These are phyloP conservation scores for Lysandra coridon DNA, from an alignment of 2,888 invertebrate genomes.

Conservation along the genomic window DNA sequence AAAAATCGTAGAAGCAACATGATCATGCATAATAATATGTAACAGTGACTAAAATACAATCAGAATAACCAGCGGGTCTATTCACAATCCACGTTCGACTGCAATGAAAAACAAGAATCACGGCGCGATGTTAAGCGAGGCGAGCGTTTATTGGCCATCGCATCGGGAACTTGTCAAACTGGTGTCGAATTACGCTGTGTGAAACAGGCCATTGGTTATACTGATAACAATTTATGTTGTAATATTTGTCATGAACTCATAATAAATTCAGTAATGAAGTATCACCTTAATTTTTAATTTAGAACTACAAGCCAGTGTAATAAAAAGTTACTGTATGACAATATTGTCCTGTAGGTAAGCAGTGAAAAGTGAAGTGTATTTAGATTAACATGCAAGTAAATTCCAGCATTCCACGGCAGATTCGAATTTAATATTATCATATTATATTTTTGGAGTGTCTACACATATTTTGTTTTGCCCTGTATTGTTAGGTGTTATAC, in stretches of 20 bases:
- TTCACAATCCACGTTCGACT: neutral
- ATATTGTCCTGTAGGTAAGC: neutral
- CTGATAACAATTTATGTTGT: too few species aligned
- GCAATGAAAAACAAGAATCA: neutral
- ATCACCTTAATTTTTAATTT: neutral
- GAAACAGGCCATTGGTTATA: too few species aligned
- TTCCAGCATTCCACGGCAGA: too few species aligned
- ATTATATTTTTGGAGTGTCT: too few species aligned
- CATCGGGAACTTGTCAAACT: too few species aligned
- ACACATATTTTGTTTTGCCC: too few species aligned
- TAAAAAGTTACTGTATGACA: neutral
- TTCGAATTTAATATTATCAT: too few species aligned
- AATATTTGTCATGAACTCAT: too few species aligned
- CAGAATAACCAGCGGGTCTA: neutral
- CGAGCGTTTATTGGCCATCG: too few species aligned
- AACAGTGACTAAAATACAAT: neutral
- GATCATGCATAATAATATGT: neutral
- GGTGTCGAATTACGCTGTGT: too few species aligned
- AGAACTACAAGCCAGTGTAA: neutral
- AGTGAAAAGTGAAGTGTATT: neutral
- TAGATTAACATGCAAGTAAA: neutral
- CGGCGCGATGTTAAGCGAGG: too few species aligned
- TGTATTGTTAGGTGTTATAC: too few species aligned
- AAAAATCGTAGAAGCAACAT: neutral
- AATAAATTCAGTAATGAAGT: neutral